Evolutionary conservation across 2,113 vertebrate species (phyloP).

Genomic region (Eleginops maclovinus): DNA sequence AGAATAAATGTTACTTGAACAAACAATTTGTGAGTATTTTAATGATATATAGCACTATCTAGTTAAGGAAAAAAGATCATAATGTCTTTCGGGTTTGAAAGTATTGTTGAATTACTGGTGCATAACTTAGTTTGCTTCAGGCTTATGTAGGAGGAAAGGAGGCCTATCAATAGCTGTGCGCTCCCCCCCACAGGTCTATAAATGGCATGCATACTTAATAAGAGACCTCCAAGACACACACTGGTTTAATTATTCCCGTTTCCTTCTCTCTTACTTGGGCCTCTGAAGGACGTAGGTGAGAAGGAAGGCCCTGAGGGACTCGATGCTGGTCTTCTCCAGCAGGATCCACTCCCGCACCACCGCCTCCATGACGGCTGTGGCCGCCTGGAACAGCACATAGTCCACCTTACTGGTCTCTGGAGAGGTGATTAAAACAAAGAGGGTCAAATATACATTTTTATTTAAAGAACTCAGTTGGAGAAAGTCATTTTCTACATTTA

Average conservation of each 20-base stretch:
- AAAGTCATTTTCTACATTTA: too few relatives aligned
- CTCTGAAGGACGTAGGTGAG: conserved; percentile 98
- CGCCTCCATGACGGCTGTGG: conserved; percentile 98
- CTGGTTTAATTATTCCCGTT: not conserved
- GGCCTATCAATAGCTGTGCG: not conserved
- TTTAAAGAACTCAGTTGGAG: too few relatives aligned
- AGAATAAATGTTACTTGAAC: not conserved
- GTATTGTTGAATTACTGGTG: not conserved
- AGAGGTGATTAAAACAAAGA: not conserved
- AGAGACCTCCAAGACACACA: not conserved
- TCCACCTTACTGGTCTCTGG: conserved; percentile 99
- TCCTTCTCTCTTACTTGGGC: conserved; percentile 89
- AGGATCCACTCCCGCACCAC: conserved; percentile 98
- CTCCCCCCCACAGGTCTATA: not conserved
- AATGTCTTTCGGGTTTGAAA: not conserved
- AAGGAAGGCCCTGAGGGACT: conserved; percentile 97
- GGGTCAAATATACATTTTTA: not conserved
- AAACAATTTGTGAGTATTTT: too few relatives aligned
- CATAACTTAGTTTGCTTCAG: not conserved
- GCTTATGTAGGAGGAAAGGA: not conserved
- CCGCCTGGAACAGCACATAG: conserved; percentile 99
- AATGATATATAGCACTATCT: not conserved
- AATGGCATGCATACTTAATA: not conserved
- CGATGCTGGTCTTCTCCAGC: conserved; percentile 95
- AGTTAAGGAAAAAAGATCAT: not conserved